phyloP scores from a whole-genome alignment of 2,888 invertebrate genomes.

The Amiota mariae region DNA sequence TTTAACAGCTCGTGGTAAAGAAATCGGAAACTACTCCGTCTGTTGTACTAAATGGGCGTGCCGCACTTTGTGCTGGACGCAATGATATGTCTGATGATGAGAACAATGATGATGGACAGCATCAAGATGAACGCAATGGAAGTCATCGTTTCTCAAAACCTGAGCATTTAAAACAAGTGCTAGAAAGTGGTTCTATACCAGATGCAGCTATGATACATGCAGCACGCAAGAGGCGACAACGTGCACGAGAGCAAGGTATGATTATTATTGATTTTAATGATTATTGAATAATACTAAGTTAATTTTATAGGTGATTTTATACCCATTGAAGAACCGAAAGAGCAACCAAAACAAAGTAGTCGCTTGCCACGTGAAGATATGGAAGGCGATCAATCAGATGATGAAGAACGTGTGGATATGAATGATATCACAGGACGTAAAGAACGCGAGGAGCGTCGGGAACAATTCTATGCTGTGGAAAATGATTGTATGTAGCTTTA shows the following conservation, averaged over 20 bases:
- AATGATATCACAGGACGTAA: conserved; percentile 85
- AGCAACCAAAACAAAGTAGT: conserved; percentile 73
- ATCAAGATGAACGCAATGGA: conserved; percentile 71
- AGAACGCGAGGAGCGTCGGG: conserved; percentile 84
- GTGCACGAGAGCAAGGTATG: conserved; percentile 87
- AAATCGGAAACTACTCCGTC: conserved; percentile 75
- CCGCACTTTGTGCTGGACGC: conserved; percentile 86
- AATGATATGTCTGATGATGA: conserved; percentile 80
- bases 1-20: conserved; percentile 76
- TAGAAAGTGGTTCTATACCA: conserved; percentile 93
- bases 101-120: conserved; percentile 74
- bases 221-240: conserved; percentile 94
- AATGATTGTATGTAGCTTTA: conserved; percentile 75
- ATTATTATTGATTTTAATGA: background rate
- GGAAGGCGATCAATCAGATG: conserved; percentile 85
- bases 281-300: conserved; percentile 11
- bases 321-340: conserved; percentile 75
- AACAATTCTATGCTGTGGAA: conserved; percentile 85
- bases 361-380: conserved; percentile 87
- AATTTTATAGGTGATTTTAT: conserved; percentile 75
- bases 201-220: conserved; percentile 99
- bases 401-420: conserved; percentile 89
- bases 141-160: conserved; percentile 77
- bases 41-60: conserved; percentile 84
- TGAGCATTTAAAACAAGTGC: conserved; percentile 85